Evolutionary conservation across 2,888 invertebrate species (phyloP), one percentile per base, ranked within the genome.

Genomic region (Megamerina dolium): DNA sequence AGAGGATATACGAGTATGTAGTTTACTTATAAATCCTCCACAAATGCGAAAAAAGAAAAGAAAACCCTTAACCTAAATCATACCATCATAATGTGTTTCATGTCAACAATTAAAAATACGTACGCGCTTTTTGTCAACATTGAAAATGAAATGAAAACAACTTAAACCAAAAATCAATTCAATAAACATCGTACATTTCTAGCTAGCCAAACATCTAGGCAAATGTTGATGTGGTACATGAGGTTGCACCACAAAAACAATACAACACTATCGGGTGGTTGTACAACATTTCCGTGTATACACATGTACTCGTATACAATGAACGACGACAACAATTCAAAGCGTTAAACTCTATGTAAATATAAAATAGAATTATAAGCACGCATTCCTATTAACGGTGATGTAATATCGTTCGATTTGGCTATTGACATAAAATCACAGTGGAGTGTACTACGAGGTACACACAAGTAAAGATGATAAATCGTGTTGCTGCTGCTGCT

Each of bases 91-190:
- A n/a, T n/a, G n/a, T n/a, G n/a, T n/a, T n/a, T n/a, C n/a, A n/a
- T n/a, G n/a, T n/a, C n/a, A n/a, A n/a, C n/a, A n/a, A n/a, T n/a
- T n/a, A n/a, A n/a, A n/a, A n/a, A n/a, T n/a, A n/a, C n/a, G n/a
- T n/a, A n/a, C n/a, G n/a, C n/a, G n/a, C n/a, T n/a, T n/a, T n/a
- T n/a, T 58, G 60, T 63, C 58, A 60, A 60, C 55, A 60, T 46
- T 52, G 45, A 57, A 59, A 60, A 60, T 60, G 59, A 58, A 60
- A 60, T 60, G 59, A 60, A 61, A 60, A 60, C 60, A 60, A 54
- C 51, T 56, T 53, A 46, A 20, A 16, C 30, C 21, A 18, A 29
- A 37, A 26, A 23, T n/a, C n/a, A n/a, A n/a, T 34, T 35, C 26
- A 26, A 37, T 20, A 21, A 35, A 13, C 20, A 27, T 27, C 27